Conservation (phyloP, 2,797 vertebrate species). For the Oophaga sylvatica region DNA sequence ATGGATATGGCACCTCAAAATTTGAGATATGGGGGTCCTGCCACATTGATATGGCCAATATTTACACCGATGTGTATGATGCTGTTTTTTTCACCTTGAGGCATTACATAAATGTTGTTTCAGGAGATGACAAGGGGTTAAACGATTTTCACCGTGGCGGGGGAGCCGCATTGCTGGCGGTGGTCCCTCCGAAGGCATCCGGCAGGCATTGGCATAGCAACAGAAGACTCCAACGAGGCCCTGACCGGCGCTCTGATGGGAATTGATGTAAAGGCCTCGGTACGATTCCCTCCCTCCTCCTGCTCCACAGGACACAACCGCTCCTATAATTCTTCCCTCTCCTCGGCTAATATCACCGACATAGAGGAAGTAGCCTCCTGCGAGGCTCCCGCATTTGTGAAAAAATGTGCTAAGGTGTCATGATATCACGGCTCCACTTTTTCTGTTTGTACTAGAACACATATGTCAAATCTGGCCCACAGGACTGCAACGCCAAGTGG, state of each 20-base stretch:
- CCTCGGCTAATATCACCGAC: not conserved
- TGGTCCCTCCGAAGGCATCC: constrained; percentile 37
- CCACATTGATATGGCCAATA: too few relatives aligned
- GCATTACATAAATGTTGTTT: not conserved
- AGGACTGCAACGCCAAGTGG: too few relatives aligned
- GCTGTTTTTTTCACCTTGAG: not conserved
- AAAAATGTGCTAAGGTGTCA: not conserved
- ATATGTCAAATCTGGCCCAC: too few relatives aligned
- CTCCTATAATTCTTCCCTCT: not conserved
- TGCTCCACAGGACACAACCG: not conserved
- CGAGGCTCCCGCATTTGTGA: not conserved
- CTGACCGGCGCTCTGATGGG: not conserved
- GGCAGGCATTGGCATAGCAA: constrained; percentile 46
- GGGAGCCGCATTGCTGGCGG: constrained; percentile 24
- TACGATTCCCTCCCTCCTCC: not conserved
- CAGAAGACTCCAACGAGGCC: not conserved
- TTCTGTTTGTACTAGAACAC: too few relatives aligned
- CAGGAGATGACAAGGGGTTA: constrained; percentile 28
- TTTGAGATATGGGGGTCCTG: too few relatives aligned
- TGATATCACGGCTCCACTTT: not conserved
- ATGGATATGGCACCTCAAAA: too few relatives aligned
- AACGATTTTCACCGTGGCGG: not conserved
- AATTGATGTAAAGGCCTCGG: not conserved
- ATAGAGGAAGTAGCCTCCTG: not conserved
- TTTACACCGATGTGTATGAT: not conserved